Conservation (phyloP, 1,140 invertebrate genomes). For the Cydia splendana region DNA sequence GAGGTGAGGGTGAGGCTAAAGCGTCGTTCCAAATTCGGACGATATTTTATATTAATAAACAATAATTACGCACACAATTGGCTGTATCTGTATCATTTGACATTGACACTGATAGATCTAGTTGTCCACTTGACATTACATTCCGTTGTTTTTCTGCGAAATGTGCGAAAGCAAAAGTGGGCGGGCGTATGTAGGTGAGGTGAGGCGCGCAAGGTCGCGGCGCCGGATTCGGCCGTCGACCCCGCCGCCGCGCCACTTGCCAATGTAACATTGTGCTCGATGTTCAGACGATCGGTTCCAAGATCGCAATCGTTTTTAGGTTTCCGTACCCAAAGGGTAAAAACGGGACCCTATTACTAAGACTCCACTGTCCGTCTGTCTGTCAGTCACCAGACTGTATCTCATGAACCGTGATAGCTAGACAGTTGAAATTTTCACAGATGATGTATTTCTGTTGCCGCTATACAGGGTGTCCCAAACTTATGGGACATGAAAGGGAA, state of each 20-base stretch:
- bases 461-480: too few relatives aligned
- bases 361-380: too few relatives aligned
- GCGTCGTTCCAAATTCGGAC: too few relatives aligned
- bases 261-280: slow-evolving; percentile 38
- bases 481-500: too few relatives aligned
- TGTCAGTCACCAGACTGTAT: too few relatives aligned
- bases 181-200: slow-evolving; percentile 72
- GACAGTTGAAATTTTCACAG: too few relatives aligned
- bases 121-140: slow-evolving; percentile 18
- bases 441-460: too few relatives aligned
- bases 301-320: neutral
- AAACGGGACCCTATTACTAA: too few relatives aligned
- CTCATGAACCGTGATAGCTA: too few relatives aligned
- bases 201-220: slow-evolving; percentile 72
- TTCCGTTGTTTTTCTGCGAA: slow-evolving; percentile 66
- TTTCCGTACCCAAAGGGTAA: too few relatives aligned
- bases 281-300: slow-evolving; percentile 36
- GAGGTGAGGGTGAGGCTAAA: too few relatives aligned
- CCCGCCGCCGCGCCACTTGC: slow-evolving; percentile 41
- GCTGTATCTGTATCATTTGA: neutral
- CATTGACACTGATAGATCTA: slow-evolving; percentile 17
- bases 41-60: too few relatives aligned
- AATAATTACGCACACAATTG: neutral
- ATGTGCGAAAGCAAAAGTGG: slow-evolving; percentile 77
- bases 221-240: slow-evolving; percentile 72